phyloP scores from a whole-genome alignment of 2,113 vertebrate genomes.

The Bothrops jararaca region DNA sequence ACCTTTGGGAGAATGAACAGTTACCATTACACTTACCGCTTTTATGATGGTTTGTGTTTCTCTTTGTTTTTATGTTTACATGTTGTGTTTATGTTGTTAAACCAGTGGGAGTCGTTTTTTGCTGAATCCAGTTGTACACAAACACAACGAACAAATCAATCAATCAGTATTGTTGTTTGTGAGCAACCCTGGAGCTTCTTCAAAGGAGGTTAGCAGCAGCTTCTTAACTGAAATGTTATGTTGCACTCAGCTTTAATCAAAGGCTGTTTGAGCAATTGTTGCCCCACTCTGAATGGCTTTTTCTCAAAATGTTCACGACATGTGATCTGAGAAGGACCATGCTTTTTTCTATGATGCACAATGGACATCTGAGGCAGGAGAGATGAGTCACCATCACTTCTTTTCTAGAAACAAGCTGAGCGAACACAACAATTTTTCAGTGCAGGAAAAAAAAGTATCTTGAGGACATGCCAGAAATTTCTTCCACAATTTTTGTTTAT shows the following conservation, averaged over 20 bases:
- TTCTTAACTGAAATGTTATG: not conserved
- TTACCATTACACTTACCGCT: not conserved
- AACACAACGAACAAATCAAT: not conserved
- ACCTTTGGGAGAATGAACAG: not conserved
- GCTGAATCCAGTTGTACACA: not conserved
- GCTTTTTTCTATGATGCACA: not conserved
- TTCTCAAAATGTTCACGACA: not conserved
- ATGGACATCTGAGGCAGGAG: not conserved
- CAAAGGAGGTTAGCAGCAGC: not conserved
- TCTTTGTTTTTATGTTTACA: not conserved
- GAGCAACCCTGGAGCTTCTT: not conserved
- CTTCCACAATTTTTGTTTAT: not conserved
- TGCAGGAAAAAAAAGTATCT: not conserved
- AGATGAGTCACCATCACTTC: not conserved
- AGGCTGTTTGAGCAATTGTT: not conserved
- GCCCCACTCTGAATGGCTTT: not conserved
- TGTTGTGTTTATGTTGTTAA: not conserved
- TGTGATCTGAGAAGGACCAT: not conserved
- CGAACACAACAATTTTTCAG: not conserved
- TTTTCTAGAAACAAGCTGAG: not conserved
- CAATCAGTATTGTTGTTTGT: not conserved
- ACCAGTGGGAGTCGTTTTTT: not conserved
- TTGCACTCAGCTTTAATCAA: not conserved
- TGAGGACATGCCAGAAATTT: not conserved
- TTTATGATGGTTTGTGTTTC: not conserved